Percentiles rank a stretch among this genome's conserved stretches.
Conservation (phyloP, 2,113 vertebrate species). For the Nettapus auritus region DNA sequence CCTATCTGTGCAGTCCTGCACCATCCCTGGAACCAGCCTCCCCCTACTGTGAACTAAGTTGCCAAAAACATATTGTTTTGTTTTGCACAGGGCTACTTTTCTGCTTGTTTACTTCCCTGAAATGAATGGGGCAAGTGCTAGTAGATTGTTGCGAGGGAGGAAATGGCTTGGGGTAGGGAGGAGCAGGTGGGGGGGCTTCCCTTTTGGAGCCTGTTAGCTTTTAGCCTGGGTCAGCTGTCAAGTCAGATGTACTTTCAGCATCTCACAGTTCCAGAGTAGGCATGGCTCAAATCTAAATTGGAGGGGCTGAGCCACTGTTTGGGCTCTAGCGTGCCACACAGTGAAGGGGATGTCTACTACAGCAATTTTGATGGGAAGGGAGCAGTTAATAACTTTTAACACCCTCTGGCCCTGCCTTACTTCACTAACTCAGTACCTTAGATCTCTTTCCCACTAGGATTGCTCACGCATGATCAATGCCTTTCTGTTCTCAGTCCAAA, state of each 20-base stretch:
- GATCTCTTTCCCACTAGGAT: neutral
- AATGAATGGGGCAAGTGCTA: neutral
- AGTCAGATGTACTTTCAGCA: neutral
- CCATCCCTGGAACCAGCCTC: neutral
- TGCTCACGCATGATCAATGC: neutral
- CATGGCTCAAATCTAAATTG: neutral
- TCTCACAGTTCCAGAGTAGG: neutral
- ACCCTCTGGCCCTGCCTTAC: neutral
- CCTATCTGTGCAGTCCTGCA: neutral
- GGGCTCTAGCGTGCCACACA: neutral
- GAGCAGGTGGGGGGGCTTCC: neutral
- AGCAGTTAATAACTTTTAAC: neutral
- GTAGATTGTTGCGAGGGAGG: neutral
- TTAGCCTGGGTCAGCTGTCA: neutral
- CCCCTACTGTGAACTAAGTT: neutral
- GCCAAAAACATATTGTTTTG: neutral
- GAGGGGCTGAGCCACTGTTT: neutral
- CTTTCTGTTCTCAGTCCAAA: constrained; percentile 80
- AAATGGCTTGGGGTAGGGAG: neutral
- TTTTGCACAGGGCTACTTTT: neutral
- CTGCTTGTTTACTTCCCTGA: neutral
- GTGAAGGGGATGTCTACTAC: neutral
- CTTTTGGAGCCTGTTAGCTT: neutral
- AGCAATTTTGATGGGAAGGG: neutral
- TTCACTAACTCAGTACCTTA: neutral